A percentile compares a stretch with the other conserved stretches of the same genome.
phyloP scores from a whole-genome alignment of 2,113 vertebrate genomes.

The Macquaria australasica region DNA sequence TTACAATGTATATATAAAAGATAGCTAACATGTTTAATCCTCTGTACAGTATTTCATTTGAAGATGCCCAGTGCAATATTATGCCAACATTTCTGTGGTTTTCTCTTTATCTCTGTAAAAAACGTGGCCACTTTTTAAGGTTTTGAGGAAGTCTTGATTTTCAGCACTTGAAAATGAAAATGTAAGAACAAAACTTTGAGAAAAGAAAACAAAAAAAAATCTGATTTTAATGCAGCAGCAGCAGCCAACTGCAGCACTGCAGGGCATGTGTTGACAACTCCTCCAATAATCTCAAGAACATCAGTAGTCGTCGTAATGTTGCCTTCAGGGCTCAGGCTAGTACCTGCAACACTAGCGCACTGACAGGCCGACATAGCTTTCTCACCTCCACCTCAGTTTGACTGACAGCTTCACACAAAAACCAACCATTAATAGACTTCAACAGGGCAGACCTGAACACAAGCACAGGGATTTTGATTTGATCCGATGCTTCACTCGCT shows the following conservation, averaged over 20 bases:
- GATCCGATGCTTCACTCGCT: not conserved
- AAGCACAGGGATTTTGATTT: constrained; percentile 22
- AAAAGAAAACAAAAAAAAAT: not conserved
- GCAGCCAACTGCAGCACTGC: constrained; percentile 38
- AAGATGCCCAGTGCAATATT: not conserved
- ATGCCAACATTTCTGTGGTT: constrained; percentile 38
- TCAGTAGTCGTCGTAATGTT: constrained; percentile 57
- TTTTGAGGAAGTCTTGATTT: constrained; percentile 38
- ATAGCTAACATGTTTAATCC: not conserved
- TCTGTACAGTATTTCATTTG: constrained; percentile 1
- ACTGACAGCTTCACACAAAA: constrained; percentile 58
- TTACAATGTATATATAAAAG: not conserved
- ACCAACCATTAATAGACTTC: constrained; percentile 35
- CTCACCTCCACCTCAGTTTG: constrained; percentile 60
- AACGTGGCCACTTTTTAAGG: not conserved
- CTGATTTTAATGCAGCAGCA: not conserved
- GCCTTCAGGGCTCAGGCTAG: constrained; percentile 65
- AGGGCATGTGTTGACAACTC: constrained; percentile 70
- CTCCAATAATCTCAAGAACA: constrained; percentile 49
- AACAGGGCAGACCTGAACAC: constrained; percentile 15
- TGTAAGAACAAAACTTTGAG: constrained; percentile 13
- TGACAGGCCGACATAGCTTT: constrained; percentile 62
- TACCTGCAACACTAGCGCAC: constrained; percentile 60
- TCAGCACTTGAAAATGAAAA: constrained; percentile 24
- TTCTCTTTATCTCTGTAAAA: constrained; percentile 7